Percentiles rank a stretch among this genome's conserved stretches.
phyloP scores from a whole-genome alignment of 2,113 vertebrate genomes.

The Apodemus sylvaticus region DNA sequence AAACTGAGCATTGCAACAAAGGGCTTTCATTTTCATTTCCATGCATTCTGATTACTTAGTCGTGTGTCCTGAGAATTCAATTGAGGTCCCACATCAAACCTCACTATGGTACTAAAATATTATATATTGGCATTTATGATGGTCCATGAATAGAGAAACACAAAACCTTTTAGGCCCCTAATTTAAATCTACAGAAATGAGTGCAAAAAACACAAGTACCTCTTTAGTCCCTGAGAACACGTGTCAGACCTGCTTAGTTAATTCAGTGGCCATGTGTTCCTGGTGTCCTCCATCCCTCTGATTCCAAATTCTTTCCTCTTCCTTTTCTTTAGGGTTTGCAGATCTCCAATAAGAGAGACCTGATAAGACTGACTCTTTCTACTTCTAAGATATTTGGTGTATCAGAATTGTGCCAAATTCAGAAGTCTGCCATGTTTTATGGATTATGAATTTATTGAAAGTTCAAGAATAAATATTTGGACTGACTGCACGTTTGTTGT shows the following conservation, averaged over 20 bases:
- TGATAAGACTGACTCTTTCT: background rate
- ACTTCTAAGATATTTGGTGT: background rate
- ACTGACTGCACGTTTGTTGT: background rate
- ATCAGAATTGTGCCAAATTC: background rate
- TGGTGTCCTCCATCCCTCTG: background rate
- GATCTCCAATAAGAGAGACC: background rate
- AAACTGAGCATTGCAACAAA: conserved; percentile 35
- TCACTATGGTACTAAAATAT: background rate
- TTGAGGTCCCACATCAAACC: background rate
- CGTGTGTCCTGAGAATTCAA: conserved; percentile 4
- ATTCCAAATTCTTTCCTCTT: background rate
- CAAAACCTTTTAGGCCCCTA: background rate
- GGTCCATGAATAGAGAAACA: background rate
- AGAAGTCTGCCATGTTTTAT: background rate
- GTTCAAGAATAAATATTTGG: background rate
- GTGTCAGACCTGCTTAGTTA: background rate
- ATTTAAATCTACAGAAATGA: background rate
- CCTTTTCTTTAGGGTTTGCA: background rate
- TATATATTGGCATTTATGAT: background rate
- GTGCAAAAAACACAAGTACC: background rate
- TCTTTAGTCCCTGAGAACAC: too few species aligned
- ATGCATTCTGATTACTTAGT: conserved; percentile 22
- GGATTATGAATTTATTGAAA: background rate
- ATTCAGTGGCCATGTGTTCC: background rate
- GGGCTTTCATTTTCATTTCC: conserved; percentile 9